phyloP scores from a whole-genome alignment of 2,113 vertebrate genomes.

The Sminthopsis crassicaudata region DNA sequence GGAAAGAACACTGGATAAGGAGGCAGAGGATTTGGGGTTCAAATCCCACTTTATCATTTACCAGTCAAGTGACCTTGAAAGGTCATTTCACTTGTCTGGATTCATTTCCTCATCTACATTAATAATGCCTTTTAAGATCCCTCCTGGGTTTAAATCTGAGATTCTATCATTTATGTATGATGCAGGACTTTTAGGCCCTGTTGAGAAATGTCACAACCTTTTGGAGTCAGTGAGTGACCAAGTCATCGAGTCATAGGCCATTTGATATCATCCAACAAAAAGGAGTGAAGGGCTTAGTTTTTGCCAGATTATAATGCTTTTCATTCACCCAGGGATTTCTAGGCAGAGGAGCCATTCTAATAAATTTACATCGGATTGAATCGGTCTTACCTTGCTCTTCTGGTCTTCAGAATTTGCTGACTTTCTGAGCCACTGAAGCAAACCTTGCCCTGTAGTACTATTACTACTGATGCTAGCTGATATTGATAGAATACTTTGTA shows the following conservation, averaged over 20 bases:
- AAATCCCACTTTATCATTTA: neutral
- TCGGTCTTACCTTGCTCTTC: neutral
- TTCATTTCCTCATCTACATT: neutral
- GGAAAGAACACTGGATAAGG: neutral
- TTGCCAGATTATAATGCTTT: neutral
- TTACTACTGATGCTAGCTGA: neutral
- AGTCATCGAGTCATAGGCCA: neutral
- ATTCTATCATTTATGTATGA: neutral
- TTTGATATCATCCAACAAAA: neutral
- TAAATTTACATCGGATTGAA: neutral
- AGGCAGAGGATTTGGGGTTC: neutral
- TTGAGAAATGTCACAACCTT: neutral
- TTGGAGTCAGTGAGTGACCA: neutral
- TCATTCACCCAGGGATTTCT: neutral
- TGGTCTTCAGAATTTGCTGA: neutral
- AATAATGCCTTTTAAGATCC: neutral
- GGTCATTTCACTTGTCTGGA: neutral
- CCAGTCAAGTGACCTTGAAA: neutral
- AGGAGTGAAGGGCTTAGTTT: neutral
- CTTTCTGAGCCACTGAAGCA: neutral
- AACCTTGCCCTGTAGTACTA: neutral
- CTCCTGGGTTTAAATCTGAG: neutral
- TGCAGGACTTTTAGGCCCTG: neutral
- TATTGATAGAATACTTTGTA: neutral
- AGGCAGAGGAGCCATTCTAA: neutral